Base-by-base conservation (phyloP, 2,888 invertebrate species). In the Ennomos erosarius region DNA sequence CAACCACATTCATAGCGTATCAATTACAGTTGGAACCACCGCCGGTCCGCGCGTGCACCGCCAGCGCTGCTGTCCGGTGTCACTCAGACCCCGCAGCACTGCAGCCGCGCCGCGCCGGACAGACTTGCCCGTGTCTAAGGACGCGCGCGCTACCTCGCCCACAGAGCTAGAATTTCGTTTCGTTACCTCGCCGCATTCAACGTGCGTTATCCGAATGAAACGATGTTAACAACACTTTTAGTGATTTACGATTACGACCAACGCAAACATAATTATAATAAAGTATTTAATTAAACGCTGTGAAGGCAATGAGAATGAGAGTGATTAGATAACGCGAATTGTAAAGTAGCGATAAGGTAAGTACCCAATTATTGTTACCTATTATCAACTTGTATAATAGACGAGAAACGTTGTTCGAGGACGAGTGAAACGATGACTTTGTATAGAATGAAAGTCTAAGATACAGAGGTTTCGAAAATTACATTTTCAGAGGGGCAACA, bases 291-390 rank as follows among this genome's bases (percentile, higher is more conserved):
- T 55, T 55, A 61, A 40, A 37, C 46, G 35, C 51, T 59, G 62
- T 62, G 50, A 65, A 67, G 44, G 51, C 65, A 64, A 61, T 67
- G 66, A 68, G 71, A 71, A 68, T 61, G 60, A 54, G 62, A 55
- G 53, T 63, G 76, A 76, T 76, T 56, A 76, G 76, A 76, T 76
- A 76, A 67, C 49, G 44, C 42, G 34, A 42, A 55, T 52, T 26
- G 55, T 51, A 47, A 42, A 55, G 45, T 37, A 50, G 46, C 9
- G 56, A 53, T 53, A 53, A 56, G 45, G 13, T 46, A 49, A n/a
- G 43, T 46, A 50, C 45, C 51, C 47, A 47, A 59, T 51, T 59
- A 43, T 47, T 26, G n/a, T 39, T 55, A 6, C 5, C 38, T 13
- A 2, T 49, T 26, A 13, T 44, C 13, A 9, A 16, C 6, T 45